These are phyloP conservation scores for Bombylius major DNA, from an alignment of 2,888 invertebrate species.

Conservation along the genomic window DNA sequence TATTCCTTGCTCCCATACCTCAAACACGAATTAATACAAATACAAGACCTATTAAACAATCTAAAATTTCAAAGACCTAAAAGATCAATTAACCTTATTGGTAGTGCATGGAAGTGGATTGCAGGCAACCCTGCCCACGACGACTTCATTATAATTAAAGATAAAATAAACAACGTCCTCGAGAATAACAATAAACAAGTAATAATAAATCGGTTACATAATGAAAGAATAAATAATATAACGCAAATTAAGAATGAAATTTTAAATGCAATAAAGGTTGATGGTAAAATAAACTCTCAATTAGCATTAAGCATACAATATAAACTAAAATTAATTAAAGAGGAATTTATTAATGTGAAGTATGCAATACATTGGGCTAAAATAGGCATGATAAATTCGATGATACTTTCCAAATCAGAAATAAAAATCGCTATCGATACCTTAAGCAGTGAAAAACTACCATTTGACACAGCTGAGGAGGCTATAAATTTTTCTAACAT, in stretches of 20 bases:
- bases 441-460: too few species aligned
- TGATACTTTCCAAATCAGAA: conserved; percentile 12
- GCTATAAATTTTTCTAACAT: too few species aligned
- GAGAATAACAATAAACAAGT: too few species aligned
- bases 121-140: too few species aligned
- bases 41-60: not conserved
- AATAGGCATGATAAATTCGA: conserved; percentile 11
- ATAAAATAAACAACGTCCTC: too few species aligned
- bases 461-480: too few species aligned
- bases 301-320: conserved; percentile 7
- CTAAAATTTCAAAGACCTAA: not conserved
- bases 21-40: not conserved
- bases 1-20: not conserved
- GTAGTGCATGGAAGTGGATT: not conserved
- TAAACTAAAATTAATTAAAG: conserved; percentile 9
- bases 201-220: too few species aligned
- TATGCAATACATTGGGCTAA: conserved; percentile 14
- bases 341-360: not conserved
- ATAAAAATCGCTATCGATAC: conserved; percentile 3
- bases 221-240: too few species aligned
- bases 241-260: too few species aligned
- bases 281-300: not conserved
- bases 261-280: too few species aligned
- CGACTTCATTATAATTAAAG: too few species aligned
- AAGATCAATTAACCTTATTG: not conserved